Evolutionary conservation across 1,140 invertebrate species (phyloP).

Genomic region (Goniozus legneri): DNA sequence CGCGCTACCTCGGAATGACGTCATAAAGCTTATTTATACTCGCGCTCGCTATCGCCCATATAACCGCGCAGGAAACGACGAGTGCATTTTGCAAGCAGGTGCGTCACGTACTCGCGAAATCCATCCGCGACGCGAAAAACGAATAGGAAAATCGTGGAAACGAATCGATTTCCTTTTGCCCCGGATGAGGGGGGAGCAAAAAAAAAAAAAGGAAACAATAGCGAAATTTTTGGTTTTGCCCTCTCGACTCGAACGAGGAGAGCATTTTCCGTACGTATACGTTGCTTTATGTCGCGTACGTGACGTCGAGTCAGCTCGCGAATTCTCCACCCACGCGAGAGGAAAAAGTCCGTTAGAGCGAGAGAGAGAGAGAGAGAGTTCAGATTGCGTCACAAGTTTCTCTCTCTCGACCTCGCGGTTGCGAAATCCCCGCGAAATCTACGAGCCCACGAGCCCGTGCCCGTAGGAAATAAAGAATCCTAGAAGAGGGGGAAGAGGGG

Average conservation of each 20-base stretch:
- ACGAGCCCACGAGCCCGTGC: constrained; percentile 15
- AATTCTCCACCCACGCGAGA: constrained; percentile 11
- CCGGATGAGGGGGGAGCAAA: no score
- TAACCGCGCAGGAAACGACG: no score
- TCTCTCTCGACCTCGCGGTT: constrained; percentile 19
- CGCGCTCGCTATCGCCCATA: no score
- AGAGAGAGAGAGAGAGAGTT: not conserved
- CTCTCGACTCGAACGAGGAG: no score
- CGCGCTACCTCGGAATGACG: constrained; percentile 30
- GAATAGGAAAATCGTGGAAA: no score
- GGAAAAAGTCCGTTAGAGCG: not conserved
- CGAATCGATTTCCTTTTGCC: no score
- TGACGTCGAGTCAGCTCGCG: constrained; percentile 6
- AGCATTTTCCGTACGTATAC: no score
- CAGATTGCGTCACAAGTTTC: constrained; percentile 11
- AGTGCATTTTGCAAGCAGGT: no score
- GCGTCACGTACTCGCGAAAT: constrained; percentile 17
- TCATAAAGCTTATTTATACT: constrained; percentile 36
- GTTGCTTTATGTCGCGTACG: no score
- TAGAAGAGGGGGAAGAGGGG: not conserved
- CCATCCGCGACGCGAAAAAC: constrained; percentile 13
- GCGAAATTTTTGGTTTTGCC: no score
- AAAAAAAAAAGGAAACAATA: no score
- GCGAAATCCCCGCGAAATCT: constrained; percentile 35
- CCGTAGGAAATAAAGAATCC: no score